Evolutionary conservation across 2,797 vertebrate species (phyloP), one percentile per base, ranked within the genome.

Genomic region (Lophotriccus pileatus): DNA sequence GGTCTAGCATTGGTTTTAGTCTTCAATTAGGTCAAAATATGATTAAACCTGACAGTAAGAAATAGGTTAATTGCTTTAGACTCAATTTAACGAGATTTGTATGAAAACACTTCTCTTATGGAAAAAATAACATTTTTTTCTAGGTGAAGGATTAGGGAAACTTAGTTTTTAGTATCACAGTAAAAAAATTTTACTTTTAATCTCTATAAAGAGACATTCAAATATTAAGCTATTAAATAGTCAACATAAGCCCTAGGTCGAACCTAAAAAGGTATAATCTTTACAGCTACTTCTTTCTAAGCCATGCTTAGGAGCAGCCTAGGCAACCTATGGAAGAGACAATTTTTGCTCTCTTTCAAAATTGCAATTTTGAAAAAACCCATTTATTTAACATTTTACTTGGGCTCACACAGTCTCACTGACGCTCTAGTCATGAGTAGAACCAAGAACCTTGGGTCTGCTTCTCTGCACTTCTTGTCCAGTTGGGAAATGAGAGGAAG

Each of bases 11-110:
- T 69, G 49, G n/a, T 80, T 84, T 82, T 75, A 59, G 28, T 78
- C 67, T 94, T 92, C 60, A 95, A 94, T 90, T 94, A 92, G 95
- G 95, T 92, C 94, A 93, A 63, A 67, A 84, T 62, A 39, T 82
- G 90, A 46, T 91, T 96, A 86, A 85, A 64, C 92, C 43, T 84
- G 46, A 80, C 70, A 89, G 49, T 30, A 56, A 77, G 59, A 96
- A 97, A 96, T 94, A 96, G 96, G 96, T 87, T 96, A 96, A 97
- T 97, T 96, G 96, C 88, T 87, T 95, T 77, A 94, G 70, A 89
- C 68, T 41, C 34, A 80, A 81, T 94, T 96, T 94, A 89, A 95
- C 43, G 60, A 88, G 79, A 75, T 36, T 59, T 78, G 68, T 84
- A 92, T 79, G 77, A 77, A 90, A 94, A 10, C 23, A 66, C n/a